These are phyloP conservation scores for Pogonophryne albipinna DNA, from an alignment of 2,797 vertebrate genomes.

Conservation along the genomic window DNA sequence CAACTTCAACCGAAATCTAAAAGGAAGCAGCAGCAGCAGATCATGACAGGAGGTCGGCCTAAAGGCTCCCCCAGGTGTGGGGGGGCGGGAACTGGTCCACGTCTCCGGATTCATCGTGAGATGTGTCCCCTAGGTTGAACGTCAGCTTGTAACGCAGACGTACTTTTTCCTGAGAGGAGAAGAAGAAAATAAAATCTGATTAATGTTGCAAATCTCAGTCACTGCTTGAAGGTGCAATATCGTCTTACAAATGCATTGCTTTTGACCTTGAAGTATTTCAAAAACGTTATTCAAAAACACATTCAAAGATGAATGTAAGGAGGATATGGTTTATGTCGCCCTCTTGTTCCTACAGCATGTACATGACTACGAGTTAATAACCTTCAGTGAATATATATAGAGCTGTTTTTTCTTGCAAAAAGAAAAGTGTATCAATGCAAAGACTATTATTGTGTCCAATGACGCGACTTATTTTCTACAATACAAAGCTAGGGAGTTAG, in stretches of 20 bases:
- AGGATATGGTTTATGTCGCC: neutral
- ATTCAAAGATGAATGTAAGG: neutral
- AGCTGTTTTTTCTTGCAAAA: neutral
- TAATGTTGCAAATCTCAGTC: neutral
- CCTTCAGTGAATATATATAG: neutral
- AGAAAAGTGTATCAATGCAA: neutral
- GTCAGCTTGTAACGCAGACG: conserved; percentile 96
- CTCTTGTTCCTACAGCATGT: too few relatives aligned
- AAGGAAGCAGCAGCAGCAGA: conserved; percentile 63
- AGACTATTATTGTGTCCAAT: neutral
- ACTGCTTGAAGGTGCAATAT: neutral
- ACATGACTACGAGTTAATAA: too few relatives aligned
- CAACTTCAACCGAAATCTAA: conserved; percentile 62
- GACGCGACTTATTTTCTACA: neutral
- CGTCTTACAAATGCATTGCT: too few relatives aligned
- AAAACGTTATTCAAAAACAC: neutral
- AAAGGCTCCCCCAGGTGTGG: conserved; percentile 93
- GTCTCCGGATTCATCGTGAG: conserved; percentile 93
- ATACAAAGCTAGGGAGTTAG: neutral
- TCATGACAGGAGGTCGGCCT: conserved; percentile 69
- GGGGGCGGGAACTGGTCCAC: conserved; percentile 96
- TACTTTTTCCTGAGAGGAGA: conserved; percentile 92
- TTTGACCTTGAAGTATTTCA: neutral
- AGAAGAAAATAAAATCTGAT: neutral
- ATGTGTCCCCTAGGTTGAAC: conserved; percentile 92